Conservation (phyloP, 2,113 vertebrate genomes). For the Bubalus kerabau region DNA sequence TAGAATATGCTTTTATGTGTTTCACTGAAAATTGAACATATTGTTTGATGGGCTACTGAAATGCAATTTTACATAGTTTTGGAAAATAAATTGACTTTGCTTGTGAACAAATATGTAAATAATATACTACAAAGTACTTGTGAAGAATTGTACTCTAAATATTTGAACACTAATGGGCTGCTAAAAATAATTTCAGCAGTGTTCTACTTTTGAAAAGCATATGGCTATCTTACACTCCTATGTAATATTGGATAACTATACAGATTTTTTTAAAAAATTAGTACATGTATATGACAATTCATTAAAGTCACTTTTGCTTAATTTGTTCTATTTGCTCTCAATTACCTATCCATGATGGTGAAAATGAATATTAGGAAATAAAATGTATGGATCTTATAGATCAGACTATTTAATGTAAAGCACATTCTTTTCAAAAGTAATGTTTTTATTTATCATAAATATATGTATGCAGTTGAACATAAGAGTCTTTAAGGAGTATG, state of each 20-base stretch:
- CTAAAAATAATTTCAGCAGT: background rate
- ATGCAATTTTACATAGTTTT: background rate
- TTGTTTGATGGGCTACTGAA: background rate
- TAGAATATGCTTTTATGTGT: background rate
- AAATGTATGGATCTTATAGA: background rate
- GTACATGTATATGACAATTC: background rate
- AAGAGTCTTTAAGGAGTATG: background rate
- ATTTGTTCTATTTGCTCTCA: background rate
- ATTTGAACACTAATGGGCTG: background rate
- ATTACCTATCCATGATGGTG: background rate
- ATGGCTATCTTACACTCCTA: background rate
- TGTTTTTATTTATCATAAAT: background rate
- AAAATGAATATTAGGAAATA: background rate
- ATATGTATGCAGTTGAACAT: background rate
- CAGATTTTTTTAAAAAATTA: background rate
- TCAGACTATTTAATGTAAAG: background rate
- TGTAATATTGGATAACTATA: background rate
- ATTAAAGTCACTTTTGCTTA: background rate
- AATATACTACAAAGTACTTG: background rate
- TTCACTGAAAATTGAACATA: background rate
- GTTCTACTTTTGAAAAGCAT: background rate
- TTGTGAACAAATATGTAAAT: background rate
- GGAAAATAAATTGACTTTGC: background rate
- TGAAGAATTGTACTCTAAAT: background rate
- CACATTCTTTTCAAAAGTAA: background rate